Percentiles rank a stretch among this genome's conserved stretches.
Evolutionary conservation across 2,888 invertebrate species (phyloP).

Genomic region (Elegia similella): DNA sequence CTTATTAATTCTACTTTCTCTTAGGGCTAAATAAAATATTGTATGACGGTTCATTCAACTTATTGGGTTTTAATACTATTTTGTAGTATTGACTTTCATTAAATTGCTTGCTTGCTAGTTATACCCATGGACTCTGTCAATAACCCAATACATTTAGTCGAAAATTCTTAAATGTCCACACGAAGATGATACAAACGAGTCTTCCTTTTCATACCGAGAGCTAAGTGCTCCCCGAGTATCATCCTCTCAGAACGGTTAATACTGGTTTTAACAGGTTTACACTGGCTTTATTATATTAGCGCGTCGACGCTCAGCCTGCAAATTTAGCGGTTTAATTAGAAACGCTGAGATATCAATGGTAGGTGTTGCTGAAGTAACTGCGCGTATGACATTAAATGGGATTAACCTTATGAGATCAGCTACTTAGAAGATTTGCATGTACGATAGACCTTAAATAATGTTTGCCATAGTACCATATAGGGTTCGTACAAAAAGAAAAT

Average conservation of each 20-base stretch:
- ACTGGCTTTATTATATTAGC: conserved; percentile 77
- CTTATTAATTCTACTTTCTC: too few species aligned
- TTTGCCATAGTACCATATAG: too few species aligned
- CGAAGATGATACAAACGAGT: too few species aligned
- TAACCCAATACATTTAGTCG: too few species aligned
- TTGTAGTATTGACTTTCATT: too few species aligned
- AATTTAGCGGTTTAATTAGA: conserved; percentile 66
- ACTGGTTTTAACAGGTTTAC: conserved; percentile 72
- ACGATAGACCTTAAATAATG: neutral
- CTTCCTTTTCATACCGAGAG: neutral
- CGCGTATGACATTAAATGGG: conserved; percentile 20
- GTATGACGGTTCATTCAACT: too few species aligned
- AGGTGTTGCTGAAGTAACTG: conserved; percentile 38
- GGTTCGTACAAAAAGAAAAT: too few species aligned
- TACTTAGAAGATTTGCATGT: conserved; percentile 15
- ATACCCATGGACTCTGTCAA: too few species aligned
- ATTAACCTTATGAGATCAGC: conserved; percentile 19
- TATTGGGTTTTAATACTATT: too few species aligned
- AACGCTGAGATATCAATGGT: conserved; percentile 46
- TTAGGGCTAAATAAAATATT: too few species aligned
- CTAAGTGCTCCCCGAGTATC: neutral
- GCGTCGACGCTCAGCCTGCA: conserved; percentile 58
- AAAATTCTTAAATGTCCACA: too few species aligned
- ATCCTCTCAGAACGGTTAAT: conserved; percentile 64
- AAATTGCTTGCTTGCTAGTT: too few species aligned